Evolutionary conservation across 2,888 invertebrate species (phyloP).

Genomic region (Epinotia ramella): DNA sequence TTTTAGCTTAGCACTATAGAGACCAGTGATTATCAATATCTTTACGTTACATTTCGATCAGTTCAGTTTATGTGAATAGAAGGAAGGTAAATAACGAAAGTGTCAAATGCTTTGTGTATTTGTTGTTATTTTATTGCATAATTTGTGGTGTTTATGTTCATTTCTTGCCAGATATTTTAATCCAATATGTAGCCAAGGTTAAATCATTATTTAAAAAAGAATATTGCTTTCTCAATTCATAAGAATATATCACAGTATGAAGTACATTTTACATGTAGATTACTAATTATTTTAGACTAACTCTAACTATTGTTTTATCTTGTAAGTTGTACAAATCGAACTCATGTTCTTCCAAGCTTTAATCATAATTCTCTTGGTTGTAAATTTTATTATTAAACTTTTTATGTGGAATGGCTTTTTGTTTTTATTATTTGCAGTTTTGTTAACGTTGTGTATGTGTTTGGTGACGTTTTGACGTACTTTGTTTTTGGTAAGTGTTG

Average conservation of each 20-base stretch:
- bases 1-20: neutral
- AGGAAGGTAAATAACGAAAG: conserved; percentile 15
- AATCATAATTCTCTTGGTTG: conserved; percentile 81
- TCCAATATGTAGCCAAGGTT: conserved; percentile 19
- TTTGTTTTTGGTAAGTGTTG: conserved; percentile 68
- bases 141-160: conserved; percentile 27
- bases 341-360: conserved; percentile 84
- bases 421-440: conserved; percentile 73
- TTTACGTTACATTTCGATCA: neutral
- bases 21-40: neutral
- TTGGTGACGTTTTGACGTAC: conserved; percentile 69
- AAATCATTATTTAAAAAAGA: conserved; percentile 23
- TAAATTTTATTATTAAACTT: conserved; percentile 83
- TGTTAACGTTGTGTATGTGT: conserved; percentile 58
- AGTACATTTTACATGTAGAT: conserved; percentile 43
- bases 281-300: conserved; percentile 47
- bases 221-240: conserved; percentile 15
- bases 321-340: conserved; percentile 71
- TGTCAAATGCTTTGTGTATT: conserved; percentile 25
- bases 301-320: conserved; percentile 39
- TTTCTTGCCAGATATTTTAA: conserved; percentile 40
- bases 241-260: conserved; percentile 24
- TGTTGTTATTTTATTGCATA: conserved; percentile 21
- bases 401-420: conserved; percentile 81
- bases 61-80: neutral